Evolutionary conservation across 2,888 invertebrate genomes (phyloP), one percentile per base, ranked within the genome.

Genomic region (Machimus atricapillus): DNA sequence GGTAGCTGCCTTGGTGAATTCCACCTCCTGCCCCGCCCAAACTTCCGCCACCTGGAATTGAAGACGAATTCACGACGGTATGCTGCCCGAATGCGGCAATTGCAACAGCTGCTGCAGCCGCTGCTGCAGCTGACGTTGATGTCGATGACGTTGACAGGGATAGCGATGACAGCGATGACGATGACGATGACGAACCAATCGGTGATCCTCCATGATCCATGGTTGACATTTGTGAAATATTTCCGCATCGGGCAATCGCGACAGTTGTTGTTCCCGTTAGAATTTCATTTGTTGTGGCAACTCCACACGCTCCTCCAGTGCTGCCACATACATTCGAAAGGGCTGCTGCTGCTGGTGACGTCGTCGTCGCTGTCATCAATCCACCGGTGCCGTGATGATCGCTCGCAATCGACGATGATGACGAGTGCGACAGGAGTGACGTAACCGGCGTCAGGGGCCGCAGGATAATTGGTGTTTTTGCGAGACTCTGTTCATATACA

Each of bases 91-190:
- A 87, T 12, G 87, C 88, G 12, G 88, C 87, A 78, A 85, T 87
- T 6, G 88, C 87, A 12, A 82, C 87, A 19, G 87, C 87, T 0
- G 87, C 87, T 2, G 88, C 87, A 8, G 87, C 87, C n/a, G 87
- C 87, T 7, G 83, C 73, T 19, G 46, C n/a, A 31, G 85, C 16
- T 6, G 23, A 23, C 43, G 66, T n/a, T 7, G 85, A 74, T 83
- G 66, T 16, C 6, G 66, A 37, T 31, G 58, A 66, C 19, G n/a
- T 16, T 86, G 12, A 82, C 82, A n/a, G 85, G 66, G 14, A 82
- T 82, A 12, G 87, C 81, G 87, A 86, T 27, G 87, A 86, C 40
- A 66, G n/a, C 14, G 46, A 46, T 19, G 66, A 37, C 5, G 85
- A 74, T 23, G 82, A 46, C 37, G 66, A 37, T 19, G 85, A 74